Percentiles rank a stretch among this genome's conserved stretches.
Conservation (phyloP, 2,797 vertebrate species). For the Xyrichtys novacula region DNA sequence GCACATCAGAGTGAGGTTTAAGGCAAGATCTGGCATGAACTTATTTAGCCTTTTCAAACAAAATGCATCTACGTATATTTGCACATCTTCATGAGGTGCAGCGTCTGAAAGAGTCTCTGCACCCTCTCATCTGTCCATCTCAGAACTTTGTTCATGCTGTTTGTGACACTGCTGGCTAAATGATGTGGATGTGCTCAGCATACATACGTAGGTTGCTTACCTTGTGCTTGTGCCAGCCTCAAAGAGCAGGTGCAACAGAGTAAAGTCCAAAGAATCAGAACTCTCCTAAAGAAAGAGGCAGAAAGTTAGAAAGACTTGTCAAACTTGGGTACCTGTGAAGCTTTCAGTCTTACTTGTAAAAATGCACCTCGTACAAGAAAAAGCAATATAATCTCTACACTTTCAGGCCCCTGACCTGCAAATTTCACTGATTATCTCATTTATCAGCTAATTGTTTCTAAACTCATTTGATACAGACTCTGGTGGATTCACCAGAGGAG, state of each 20-base stretch:
- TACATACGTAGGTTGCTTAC: constrained; percentile 79
- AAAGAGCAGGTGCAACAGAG: constrained; percentile 90
- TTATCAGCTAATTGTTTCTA: neutral
- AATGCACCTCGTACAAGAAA: neutral
- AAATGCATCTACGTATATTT: no score
- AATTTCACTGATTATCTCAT: neutral
- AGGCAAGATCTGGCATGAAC: neutral
- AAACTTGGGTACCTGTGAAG: no score
- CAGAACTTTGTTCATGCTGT: no score
- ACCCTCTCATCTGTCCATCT: neutral
- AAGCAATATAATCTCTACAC: neutral
- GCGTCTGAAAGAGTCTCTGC: constrained; percentile 24
- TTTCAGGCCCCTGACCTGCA: neutral
- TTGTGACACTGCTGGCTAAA: neutral
- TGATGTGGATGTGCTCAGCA: neutral
- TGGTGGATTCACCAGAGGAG: neutral
- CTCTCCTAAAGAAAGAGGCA: constrained; percentile 86
- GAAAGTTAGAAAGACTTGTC: neutral
- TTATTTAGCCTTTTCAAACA: neutral
- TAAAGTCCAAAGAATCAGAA: constrained; percentile 91
- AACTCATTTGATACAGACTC: neutral
- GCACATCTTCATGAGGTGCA: no score
- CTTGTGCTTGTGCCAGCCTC: constrained; percentile 91
- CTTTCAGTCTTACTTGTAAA: neutral
- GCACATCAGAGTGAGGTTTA: neutral